Evolutionary conservation across 2,113 vertebrate species (phyloP).

Genomic region (Macaca fascicularis): T2T-MFA8v1.1 NC_088391.1:15061501-15062000

Average conservation of each 20-base stretch:
- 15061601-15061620: slow-evolving; percentile 67
- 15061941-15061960: background rate
- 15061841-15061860: background rate
- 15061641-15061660: slow-evolving; percentile 9
- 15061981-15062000: background rate
- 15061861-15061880: background rate
- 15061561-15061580: slow-evolving; percentile 61
- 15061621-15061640: slow-evolving; percentile 22
- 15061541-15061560: slow-evolving; percentile 68
- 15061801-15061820: background rate
- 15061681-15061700: slow-evolving; percentile 42
- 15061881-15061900: background rate
- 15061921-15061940: background rate
- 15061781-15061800: background rate
- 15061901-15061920: background rate
- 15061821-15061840: background rate
- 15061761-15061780: background rate
- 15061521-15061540: slow-evolving; percentile 84
- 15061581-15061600: slow-evolving; percentile 61
- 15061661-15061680: slow-evolving; percentile 7
- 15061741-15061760: background rate
- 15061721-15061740: background rate
- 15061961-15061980: background rate
- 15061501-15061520: slow-evolving; percentile 83
- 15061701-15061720: background rate